Base-by-base conservation (phyloP, 2,888 invertebrate species). In the Microdon myrmicae region DNA sequence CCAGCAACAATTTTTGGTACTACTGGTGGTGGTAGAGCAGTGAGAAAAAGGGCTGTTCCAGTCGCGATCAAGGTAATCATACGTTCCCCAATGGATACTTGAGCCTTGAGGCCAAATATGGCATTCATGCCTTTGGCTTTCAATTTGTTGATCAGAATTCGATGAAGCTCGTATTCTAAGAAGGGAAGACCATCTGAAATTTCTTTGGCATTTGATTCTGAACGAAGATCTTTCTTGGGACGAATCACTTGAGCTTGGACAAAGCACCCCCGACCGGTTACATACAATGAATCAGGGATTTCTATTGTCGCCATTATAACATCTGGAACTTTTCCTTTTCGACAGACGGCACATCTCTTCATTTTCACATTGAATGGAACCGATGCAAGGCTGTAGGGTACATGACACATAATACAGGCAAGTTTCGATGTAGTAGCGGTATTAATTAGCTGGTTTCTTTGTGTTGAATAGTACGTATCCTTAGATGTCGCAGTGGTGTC, bases 61-160 rank as follows among this genome's bases (percentile, higher is more conserved):
- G 91, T 90, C 0, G 94, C 96, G 61, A 95, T 85, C 4, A 92
- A 92, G 69, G 95, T 88, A 47, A 97, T 86, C 77, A 93, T 86
- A 37, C 89, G 87, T 74, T 96, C 96, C 2, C 96, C 96, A 39
- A 96, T 86, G 0, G 92, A 84, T 28, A 92, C 84, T 72, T 90
- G 88, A 0, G 90, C 87, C 51, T 88, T 89, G 4, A 97, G 82
- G 0, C 92, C 92, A 81, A 96, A 96, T 44, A 96, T 82, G 3
- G 94, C 91, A 82, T 97, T 98, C 87, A 96, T 96, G 4, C 95
- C 96, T 79, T 93, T 93, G 67, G 96, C 90, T 79, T 92, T 88
- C 2, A 97, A 81, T 76, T 96, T 96, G 74, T 94, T 94, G 1
- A 96, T 84, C 23, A 97, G 81, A 69, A 96, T 85, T 58, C 93